phyloP scores from a whole-genome alignment of 2,113 vertebrate genomes.

The Tragelaphus scriptus region DNA sequence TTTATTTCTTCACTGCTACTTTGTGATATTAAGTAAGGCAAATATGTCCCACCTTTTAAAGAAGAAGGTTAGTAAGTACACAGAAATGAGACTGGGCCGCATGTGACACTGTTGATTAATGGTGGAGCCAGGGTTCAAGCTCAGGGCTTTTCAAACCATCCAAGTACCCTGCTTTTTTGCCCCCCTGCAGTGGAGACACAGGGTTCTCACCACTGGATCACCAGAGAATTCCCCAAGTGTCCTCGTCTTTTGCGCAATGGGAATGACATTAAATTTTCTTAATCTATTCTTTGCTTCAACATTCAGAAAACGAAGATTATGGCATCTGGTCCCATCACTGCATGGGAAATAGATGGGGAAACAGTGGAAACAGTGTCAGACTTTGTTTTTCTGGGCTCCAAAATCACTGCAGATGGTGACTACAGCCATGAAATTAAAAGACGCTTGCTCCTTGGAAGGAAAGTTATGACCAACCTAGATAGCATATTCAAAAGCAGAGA shows the following conservation, averaged over 20 bases:
- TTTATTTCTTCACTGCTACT: not conserved
- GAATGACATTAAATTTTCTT: not conserved
- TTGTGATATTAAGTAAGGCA: not conserved
- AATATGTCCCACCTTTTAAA: not conserved
- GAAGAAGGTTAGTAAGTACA: not conserved
- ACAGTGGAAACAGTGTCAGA: too few relatives aligned
- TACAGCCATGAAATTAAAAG: too few relatives aligned
- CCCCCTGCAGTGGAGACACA: not conserved
- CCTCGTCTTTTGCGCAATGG: not conserved
- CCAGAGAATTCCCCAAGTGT: not conserved
- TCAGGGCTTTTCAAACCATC: not conserved
- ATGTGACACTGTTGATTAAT: not conserved
- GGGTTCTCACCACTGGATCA: not conserved
- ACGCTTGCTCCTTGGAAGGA: too few relatives aligned
- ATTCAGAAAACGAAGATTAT: too few relatives aligned
- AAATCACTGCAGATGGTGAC: too few relatives aligned
- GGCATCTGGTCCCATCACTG: too few relatives aligned
- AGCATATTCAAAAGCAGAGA: too few relatives aligned
- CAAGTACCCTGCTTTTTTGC: not conserved
- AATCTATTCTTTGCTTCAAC: not conserved
- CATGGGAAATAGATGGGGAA: too few relatives aligned
- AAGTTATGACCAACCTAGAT: too few relatives aligned
- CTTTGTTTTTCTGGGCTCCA: too few relatives aligned
- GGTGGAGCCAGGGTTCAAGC: not conserved
- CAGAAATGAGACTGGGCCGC: not conserved